Percentiles rank a stretch among this genome's conserved stretches.
phyloP scores from a whole-genome alignment of 2,888 invertebrate genomes.

The Ophonus ardosiacus region DNA sequence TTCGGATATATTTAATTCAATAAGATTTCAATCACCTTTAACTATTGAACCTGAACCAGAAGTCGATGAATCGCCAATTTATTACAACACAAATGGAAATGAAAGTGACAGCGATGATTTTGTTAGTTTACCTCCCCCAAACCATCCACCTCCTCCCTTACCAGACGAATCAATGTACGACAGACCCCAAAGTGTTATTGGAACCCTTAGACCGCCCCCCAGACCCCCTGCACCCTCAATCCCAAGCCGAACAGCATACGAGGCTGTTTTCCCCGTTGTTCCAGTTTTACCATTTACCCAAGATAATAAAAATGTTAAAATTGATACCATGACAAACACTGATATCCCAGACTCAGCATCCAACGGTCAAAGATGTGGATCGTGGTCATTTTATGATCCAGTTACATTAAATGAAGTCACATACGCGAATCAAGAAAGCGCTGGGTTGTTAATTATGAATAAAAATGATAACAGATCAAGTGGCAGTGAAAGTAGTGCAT shows the following conservation, averaged over 20 bases:
- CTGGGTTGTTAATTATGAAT: conserved; percentile 19
- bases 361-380: conserved; percentile 75
- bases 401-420: conserved; percentile 67
- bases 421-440: conserved; percentile 51
- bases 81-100: conserved; percentile 75
- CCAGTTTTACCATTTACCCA: conserved; percentile 68
- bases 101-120: conserved; percentile 68
- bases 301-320: conserved; percentile 59
- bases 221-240: conserved; percentile 65
- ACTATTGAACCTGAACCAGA: conserved; percentile 67
- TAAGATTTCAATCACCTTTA: conserved; percentile 82
- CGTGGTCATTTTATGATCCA: conserved; percentile 78
- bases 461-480: conserved; percentile 68
- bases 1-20: conserved; percentile 79
- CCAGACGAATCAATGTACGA: conserved; percentile 79
- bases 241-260: conserved; percentile 69
- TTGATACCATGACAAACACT: conserved; percentile 62
- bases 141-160: conserved; percentile 80
- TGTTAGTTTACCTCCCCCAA: conserved; percentile 77
- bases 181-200: conserved; percentile 72
- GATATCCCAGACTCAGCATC: conserved; percentile 70
- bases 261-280: conserved; percentile 75
- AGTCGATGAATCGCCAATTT: conserved; percentile 72
- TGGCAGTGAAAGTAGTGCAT: conserved; percentile 65
- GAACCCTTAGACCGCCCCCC: conserved; percentile 68